Conservation (phyloP, 2,888 invertebrate species). For the Caenorhabditis angaria region DNA sequence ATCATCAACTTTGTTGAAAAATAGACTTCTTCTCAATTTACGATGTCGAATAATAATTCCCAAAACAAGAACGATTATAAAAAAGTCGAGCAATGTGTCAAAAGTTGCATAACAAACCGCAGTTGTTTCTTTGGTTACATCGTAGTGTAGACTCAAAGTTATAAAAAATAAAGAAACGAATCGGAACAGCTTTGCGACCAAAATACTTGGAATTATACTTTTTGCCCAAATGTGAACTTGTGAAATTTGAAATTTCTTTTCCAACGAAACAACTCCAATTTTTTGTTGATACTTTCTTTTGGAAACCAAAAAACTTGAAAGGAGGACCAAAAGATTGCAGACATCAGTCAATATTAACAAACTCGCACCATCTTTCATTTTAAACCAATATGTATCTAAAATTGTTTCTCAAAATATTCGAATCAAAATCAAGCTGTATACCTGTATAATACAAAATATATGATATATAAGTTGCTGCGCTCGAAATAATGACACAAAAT, state of each 20-base stretch:
- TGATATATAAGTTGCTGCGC: not conserved
- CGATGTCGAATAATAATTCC: not conserved
- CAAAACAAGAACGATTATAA: not conserved
- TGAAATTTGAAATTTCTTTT: not conserved
- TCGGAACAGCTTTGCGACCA: not conserved
- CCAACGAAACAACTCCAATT: not conserved
- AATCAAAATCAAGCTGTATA: not conserved
- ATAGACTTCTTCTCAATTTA: not conserved
- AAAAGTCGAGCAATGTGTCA: not conserved
- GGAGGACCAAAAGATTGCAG: not conserved
- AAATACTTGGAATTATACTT: not conserved
- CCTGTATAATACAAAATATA: not conserved
- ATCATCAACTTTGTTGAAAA: not conserved
- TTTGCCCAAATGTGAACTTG: not conserved
- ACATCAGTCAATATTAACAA: not conserved
- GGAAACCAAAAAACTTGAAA: not conserved
- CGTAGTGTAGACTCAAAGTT: not conserved
- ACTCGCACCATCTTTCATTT: not conserved
- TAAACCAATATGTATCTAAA: not conserved
- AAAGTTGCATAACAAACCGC: not conserved
- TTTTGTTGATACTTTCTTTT: not conserved
- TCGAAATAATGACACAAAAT: not conserved
- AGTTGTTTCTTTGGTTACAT: not conserved
- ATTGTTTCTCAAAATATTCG: not conserved
- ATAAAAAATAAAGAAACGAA: not conserved